Conservation (phyloP, 2,888 invertebrate species). For the Hypsopygia costalis region DNA sequence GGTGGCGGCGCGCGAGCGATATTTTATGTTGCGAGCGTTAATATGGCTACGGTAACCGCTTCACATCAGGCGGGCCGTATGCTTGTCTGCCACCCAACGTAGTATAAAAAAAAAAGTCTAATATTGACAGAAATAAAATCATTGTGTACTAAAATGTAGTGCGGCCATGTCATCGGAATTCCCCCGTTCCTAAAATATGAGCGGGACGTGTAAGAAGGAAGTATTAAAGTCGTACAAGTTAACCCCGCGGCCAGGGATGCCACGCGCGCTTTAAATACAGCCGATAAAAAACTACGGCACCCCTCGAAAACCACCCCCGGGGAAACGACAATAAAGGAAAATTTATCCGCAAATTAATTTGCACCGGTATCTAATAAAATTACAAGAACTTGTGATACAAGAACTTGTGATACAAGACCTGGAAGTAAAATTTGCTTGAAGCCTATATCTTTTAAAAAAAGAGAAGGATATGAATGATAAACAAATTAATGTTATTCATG, state of each 20-base stretch:
- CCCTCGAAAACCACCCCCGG: slow-evolving; percentile 62
- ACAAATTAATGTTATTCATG: too few species aligned
- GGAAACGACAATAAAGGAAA: slow-evolving; percentile 70
- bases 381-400: slow-evolving; percentile 32
- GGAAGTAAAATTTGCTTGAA: too few species aligned
- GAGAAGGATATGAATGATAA: too few species aligned
- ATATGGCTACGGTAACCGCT: too few species aligned
- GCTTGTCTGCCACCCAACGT: too few species aligned
- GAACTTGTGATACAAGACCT: too few species aligned
- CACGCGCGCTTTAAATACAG: slow-evolving; percentile 68
- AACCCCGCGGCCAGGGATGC: slow-evolving; percentile 53
- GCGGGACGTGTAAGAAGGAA: slow-evolving; percentile 61
- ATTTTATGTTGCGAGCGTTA: too few species aligned
- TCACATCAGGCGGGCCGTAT: too few species aligned
- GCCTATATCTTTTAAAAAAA: too few species aligned
- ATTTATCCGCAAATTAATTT: slow-evolving; percentile 80
- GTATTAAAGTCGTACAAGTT: slow-evolving; percentile 71
- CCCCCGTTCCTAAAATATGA: slow-evolving; percentile 32
- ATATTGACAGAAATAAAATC: not conserved
- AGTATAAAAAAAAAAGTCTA: too few species aligned
- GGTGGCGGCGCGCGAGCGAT: too few species aligned
- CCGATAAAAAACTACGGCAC: slow-evolving; percentile 74
- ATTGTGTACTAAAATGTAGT: slow-evolving; percentile 6
- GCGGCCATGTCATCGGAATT: slow-evolving; percentile 15
- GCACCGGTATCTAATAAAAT: slow-evolving; percentile 56